Base-by-base conservation (phyloP, 2,888 invertebrate genomes). In the Hanleya hanleyi region DNA sequence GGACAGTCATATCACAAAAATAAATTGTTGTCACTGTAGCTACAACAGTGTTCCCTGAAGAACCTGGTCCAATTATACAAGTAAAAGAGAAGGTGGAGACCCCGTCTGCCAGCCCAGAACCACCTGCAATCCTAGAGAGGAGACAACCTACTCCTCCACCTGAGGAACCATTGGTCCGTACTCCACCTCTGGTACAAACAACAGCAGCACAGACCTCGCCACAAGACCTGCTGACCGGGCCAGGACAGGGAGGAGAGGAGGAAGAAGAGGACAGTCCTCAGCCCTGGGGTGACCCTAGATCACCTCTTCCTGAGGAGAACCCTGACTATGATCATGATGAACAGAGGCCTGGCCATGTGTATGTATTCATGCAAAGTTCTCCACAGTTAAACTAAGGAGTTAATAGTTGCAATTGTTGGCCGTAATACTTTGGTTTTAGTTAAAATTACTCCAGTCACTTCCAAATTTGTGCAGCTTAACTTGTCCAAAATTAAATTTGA, bases 71-170 rank as follows among this genome's bases (percentile, higher is more conserved):
- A 32, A 74, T 77, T 37, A 38, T 74, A 22, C 68, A 78, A 70
- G 70, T 79, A 9, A 49, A 77, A 36, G 81, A 84, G 77, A 80
- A 81, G 71, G 74, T 84, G 22, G 72, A 68, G 29, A 84, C 85
- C 33, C 85, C 85, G 9, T 73, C 80, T 15, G 71, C 81, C 50
- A 80, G 84, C 4, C 84, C 86, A 7, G 80, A 81, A 33, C 81
- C 80, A 7, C 76, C 82, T 1, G 78, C 77, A 29, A 74, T 77
- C 32, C 22, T 72, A 36, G 73, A 76, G 49, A 75, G 75, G 36
- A 38, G 70, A 41, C 38, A 61, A 57, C 78, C 22, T 1, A 12
- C 65, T 29, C 26, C 57, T 9, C 57, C 57, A 9, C 18, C 57
- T 18, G 75, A 75, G 68, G 78, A 62, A 49, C 62, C 68, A 35